Evolutionary conservation across 2,113 vertebrate species (phyloP).

Genomic region (Lampris megalopsis): DNA sequence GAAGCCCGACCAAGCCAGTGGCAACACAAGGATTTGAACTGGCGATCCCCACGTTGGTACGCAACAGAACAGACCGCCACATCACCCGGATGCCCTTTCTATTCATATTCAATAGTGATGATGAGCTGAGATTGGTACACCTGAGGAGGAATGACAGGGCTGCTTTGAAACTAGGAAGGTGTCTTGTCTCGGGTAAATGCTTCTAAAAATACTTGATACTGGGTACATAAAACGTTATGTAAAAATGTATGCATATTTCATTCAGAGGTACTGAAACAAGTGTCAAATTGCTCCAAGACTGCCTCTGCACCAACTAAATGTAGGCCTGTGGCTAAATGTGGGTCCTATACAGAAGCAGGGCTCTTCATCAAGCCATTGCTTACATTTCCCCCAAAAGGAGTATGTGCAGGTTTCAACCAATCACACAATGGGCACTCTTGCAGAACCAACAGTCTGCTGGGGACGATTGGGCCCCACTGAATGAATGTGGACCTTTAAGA

Average conservation of each 20-base stretch:
- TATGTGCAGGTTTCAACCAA: slow-evolving; percentile 68
- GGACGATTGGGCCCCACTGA: slow-evolving; percentile 69
- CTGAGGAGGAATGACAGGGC: neutral
- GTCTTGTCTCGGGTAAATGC: no score
- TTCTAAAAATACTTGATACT: no score
- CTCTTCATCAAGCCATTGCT: slow-evolving; percentile 56
- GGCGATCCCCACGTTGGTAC: no score
- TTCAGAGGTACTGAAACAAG: neutral
- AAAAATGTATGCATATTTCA: neutral
- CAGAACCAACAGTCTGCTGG: slow-evolving; percentile 56
- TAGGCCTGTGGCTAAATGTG: slow-evolving; percentile 32
- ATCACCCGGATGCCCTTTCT: neutral
- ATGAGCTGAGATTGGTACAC: neutral
- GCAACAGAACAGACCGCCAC: no score
- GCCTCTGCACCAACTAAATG: slow-evolving; percentile 38
- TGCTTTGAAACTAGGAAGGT: neutral
- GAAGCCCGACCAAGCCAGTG: no score
- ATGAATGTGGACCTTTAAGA: slow-evolving; percentile 81
- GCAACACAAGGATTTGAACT: no score
- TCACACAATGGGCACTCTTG: slow-evolving; percentile 79
- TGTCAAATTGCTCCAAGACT: slow-evolving; percentile 27
- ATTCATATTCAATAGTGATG: no score
- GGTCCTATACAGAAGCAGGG: slow-evolving; percentile 59
- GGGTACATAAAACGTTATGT: slow-evolving; percentile 5
- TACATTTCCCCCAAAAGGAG: slow-evolving; percentile 65